phyloP scores from a whole-genome alignment of 2,888 invertebrate genomes.

The Trissonchulus latispiculum region DNA sequence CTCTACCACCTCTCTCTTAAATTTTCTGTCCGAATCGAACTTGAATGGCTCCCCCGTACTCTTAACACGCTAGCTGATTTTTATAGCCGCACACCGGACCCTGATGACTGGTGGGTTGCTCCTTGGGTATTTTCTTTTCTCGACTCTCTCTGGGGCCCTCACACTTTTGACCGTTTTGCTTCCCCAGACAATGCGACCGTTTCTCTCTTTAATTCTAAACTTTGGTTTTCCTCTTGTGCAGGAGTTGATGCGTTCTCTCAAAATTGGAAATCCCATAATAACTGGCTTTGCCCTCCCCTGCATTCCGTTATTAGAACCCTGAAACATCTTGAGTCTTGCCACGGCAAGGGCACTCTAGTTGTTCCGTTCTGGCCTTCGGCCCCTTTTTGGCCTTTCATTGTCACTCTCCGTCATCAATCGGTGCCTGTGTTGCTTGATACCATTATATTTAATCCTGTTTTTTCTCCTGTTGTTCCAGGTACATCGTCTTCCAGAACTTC shows the following conservation, averaged over 20 bases:
- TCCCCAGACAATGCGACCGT: neutral
- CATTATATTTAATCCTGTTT: too few relatives aligned
- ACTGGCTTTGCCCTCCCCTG: neutral
- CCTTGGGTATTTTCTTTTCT: neutral
- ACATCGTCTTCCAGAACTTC: too few relatives aligned
- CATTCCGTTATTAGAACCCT: neutral
- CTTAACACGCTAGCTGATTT: neutral
- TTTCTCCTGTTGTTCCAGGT: too few relatives aligned
- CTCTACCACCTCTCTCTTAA: neutral
- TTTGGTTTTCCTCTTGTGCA: neutral
- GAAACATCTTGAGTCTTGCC: neutral
- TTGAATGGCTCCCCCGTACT: neutral
- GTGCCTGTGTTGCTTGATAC: too few relatives aligned
- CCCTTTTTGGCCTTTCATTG: constrained; percentile 8
- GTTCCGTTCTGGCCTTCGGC: neutral
- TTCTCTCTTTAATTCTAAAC: neutral
- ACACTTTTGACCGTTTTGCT: neutral
- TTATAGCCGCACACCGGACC: neutral
- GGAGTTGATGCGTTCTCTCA: neutral
- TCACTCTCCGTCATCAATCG: too few relatives aligned
- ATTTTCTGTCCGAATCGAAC: neutral
- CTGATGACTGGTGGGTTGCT: neutral
- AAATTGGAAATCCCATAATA: neutral
- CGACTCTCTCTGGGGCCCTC: neutral
- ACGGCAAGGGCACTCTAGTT: neutral